Evolutionary conservation across 2,797 vertebrate genomes (phyloP).

Genomic region (Rhinophrynus dorsalis): DNA sequence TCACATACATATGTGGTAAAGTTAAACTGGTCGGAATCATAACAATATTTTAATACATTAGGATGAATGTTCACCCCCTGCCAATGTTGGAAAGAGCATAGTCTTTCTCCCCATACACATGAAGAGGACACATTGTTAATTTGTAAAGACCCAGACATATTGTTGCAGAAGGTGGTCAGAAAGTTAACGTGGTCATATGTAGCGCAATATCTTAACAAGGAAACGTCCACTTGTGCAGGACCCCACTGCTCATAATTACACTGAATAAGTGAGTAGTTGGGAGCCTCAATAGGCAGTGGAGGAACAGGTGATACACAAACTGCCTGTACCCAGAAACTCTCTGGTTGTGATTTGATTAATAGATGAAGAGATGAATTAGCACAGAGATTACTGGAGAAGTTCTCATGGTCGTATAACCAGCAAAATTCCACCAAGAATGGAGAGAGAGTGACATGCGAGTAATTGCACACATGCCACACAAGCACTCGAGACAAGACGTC

Average conservation of each 20-base stretch:
- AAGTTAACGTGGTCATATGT: background rate
- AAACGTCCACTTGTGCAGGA: background rate
- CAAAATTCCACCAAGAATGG: constrained; percentile 19
- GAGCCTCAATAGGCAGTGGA: background rate
- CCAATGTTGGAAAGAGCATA: constrained; percentile 15
- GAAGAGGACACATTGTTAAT: background rate
- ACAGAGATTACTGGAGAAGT: constrained; percentile 6
- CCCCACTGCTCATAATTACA: constrained; percentile 4
- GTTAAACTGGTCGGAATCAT: background rate
- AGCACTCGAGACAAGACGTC: background rate
- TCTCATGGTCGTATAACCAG: background rate
- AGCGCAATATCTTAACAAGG: constrained; percentile 14
- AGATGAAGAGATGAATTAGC: background rate
- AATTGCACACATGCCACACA: constrained; percentile 5
- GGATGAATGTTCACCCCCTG: background rate
- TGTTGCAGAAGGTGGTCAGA: background rate
- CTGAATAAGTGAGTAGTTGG: background rate
- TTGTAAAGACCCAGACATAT: background rate
- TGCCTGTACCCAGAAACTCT: constrained; percentile 5
- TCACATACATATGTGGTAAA: constrained; percentile 6
- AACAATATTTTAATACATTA: constrained; percentile 2
- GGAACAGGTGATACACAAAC: background rate
- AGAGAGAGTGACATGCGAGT: background rate
- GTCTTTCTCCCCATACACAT: background rate
- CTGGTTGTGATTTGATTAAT: background rate